phyloP scores from a whole-genome alignment of 2,888 invertebrate genomes.

The Lochmaea capreae region DNA sequence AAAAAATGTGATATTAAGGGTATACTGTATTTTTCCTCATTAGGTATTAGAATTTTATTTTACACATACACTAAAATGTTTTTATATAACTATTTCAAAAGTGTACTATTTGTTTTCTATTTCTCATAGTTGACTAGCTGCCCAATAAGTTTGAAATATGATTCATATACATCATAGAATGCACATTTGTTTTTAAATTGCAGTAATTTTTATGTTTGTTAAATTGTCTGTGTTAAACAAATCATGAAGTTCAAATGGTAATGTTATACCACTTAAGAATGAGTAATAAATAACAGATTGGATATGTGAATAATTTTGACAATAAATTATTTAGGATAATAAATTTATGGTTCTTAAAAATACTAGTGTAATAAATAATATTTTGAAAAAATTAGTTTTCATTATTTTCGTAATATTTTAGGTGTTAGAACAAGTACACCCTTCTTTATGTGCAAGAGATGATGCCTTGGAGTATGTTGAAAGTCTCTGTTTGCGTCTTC shows the following conservation, averaged over 20 bases:
- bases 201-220: conserved; percentile 14
- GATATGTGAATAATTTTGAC: conserved; percentile 3
- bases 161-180: neutral
- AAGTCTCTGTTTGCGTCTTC: conserved; percentile 86
- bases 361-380: neutral
- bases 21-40: too few species aligned
- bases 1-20: too few species aligned
- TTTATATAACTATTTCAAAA: too few species aligned
- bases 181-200: conserved; percentile 23
- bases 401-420: conserved; percentile 58
- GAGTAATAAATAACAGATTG: conserved; percentile 8
- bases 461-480: conserved; percentile 95
- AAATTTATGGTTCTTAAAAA: neutral
- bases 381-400: neutral
- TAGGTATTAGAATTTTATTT: too few species aligned
- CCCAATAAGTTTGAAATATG: neutral
- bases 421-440: conserved; percentile 93
- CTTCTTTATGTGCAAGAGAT: conserved; percentile 85
- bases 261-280: neutral
- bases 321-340: neutral
- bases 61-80: too few species aligned
- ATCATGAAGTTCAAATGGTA: conserved; percentile 10
- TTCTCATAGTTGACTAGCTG: neutral
- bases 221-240: conserved; percentile 12
- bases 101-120: neutral